phyloP scores from a whole-genome alignment of 2,113 vertebrate species.

The Nestor notabilis region DNA sequence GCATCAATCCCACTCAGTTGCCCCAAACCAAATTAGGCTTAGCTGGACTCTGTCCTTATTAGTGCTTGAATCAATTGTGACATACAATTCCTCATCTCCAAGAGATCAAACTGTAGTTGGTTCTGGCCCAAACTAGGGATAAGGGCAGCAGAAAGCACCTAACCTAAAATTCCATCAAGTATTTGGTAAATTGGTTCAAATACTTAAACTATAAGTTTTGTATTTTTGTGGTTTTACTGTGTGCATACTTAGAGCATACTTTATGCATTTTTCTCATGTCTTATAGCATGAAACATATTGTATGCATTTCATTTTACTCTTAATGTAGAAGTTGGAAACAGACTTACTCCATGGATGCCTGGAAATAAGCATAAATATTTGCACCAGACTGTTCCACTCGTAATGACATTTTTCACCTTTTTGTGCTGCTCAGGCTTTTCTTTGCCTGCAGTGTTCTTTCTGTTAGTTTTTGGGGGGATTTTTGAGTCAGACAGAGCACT shows the following conservation, averaged over 20 bases:
- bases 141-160: neutral
- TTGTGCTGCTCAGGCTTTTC: neutral
- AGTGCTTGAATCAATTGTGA: neutral
- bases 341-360: neutral
- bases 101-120: neutral
- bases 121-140: neutral
- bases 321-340: neutral
- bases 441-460: neutral
- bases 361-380: constrained; percentile 18
- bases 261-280: neutral
- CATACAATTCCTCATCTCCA: neutral
- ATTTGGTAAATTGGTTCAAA: neutral
- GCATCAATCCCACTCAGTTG: neutral
- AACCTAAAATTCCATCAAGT: neutral
- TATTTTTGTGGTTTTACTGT: neutral
- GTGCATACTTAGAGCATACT: neutral
- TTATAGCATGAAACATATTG: neutral
- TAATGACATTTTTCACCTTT: neutral
- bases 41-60: neutral
- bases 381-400: neutral
- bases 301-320: neutral
- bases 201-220: neutral
- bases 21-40: neutral
- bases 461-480: neutral
- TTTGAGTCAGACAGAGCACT: neutral